Percentiles rank a stretch among this genome's conserved stretches.
phyloP scores from a whole-genome alignment of 2,113 vertebrate genomes.

The Fregetta grallaria region DNA sequence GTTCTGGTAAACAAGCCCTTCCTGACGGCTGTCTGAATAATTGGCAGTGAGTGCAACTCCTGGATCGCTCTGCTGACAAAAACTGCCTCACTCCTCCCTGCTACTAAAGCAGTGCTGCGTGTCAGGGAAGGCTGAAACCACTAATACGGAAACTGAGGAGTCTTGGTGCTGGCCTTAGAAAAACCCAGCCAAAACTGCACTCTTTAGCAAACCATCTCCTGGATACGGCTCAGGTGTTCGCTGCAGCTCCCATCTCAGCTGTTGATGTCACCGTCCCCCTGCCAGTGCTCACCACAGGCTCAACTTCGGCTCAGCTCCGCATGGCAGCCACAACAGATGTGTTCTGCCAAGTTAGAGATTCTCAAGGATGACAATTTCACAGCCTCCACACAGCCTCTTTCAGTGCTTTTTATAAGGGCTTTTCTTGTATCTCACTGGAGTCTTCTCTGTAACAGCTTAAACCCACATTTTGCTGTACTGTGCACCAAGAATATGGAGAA shows the following conservation, averaged over 20 bases:
- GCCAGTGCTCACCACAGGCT: background rate
- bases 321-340: fast-evolving
- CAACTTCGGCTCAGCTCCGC: fast-evolving
- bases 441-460: background rate
- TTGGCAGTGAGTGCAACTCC: background rate
- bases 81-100: background rate
- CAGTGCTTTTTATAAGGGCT: background rate
- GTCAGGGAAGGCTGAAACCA: background rate
- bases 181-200: background rate
- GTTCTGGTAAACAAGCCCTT: conserved; percentile 51
- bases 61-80: background rate
- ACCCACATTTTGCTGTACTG: background rate
- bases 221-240: background rate
- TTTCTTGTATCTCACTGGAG: background rate
- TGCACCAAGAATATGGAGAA: background rate
- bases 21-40: background rate
- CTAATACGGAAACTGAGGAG: background rate
- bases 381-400: background rate
- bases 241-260: background rate
- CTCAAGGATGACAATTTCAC: background rate
- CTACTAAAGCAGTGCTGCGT: background rate
- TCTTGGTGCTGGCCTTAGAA: background rate
- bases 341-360: background rate
- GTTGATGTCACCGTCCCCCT: background rate
- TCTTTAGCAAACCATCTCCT: background rate